phyloP scores from a whole-genome alignment of 1,140 invertebrate species.

The Diachasmimorpha longicaudata region DNA sequence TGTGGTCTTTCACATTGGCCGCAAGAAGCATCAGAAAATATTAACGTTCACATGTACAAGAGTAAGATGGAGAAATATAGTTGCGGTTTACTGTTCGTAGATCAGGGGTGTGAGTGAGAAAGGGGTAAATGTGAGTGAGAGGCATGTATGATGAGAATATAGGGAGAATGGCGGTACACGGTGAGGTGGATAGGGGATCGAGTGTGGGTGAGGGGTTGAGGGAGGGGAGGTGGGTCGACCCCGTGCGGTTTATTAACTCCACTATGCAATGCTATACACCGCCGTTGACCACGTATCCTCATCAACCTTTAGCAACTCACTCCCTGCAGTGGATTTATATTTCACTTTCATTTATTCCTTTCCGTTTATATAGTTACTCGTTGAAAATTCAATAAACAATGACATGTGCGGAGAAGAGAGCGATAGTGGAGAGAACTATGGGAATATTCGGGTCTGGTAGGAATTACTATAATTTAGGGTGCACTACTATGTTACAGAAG shows the following conservation, averaged over 20 bases:
- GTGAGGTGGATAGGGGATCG: too few relatives aligned
- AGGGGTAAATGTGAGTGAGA: slow-evolving; percentile 22
- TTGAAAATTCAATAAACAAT: not conserved
- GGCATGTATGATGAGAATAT: slow-evolving; percentile 1
- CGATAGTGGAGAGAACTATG: too few relatives aligned
- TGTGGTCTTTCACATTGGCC: slow-evolving; percentile 18
- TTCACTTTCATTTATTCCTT: not conserved
- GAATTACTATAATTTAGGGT: too few relatives aligned
- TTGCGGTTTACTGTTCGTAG: not conserved
- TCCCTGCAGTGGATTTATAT: not conserved
- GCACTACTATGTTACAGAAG: too few relatives aligned
- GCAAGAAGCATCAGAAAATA: not conserved
- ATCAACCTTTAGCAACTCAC: not conserved
- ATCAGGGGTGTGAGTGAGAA: slow-evolving; percentile 22
- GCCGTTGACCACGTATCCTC: not conserved
- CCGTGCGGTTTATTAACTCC: slow-evolving; percentile 55
- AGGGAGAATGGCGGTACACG: slow-evolving; percentile 21
- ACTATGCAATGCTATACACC: not conserved
- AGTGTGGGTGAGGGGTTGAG: slow-evolving; percentile 10
- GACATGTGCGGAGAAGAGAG: too few relatives aligned
- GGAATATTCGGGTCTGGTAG: too few relatives aligned
- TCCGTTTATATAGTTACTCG: not conserved
- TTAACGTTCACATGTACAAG: not conserved
- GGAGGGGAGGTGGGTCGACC: slow-evolving; percentile 9
- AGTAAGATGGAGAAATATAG: not conserved